A percentile compares a stretch with the other conserved stretches of the same genome.
These are phyloP conservation scores for Tenthredo notha DNA, from an alignment of 2,888 invertebrate species.

Conservation along the genomic window DNA sequence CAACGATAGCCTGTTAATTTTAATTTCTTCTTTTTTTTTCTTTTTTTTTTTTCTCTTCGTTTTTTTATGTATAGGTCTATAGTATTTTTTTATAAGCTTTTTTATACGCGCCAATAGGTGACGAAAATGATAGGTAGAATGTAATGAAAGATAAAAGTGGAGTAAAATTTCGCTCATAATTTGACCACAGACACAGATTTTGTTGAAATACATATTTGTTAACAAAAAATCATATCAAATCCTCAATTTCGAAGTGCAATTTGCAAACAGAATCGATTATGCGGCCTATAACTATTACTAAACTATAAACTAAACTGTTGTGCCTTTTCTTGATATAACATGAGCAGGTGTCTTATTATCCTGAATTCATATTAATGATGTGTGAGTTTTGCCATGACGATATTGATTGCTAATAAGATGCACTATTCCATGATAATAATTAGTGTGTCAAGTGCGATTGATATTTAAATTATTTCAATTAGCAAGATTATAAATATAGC, in stretches of 20 bases:
- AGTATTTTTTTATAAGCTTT: slow-evolving; percentile 50
- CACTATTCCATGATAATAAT: slow-evolving; percentile 7
- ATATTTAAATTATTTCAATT: slow-evolving; percentile 25
- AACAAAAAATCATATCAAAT: not conserved
- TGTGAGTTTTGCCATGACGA: not conserved
- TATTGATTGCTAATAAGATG: slow-evolving; percentile 6
- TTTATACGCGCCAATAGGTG: slow-evolving; percentile 36
- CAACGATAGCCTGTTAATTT: slow-evolving; percentile 37
- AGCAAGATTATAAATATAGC: not conserved
- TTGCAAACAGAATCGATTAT: slow-evolving; percentile 1
- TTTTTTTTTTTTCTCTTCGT: not conserved
- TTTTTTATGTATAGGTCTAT: slow-evolving; percentile 50
- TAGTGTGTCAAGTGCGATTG: slow-evolving; percentile 4
- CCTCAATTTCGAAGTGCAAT: slow-evolving; percentile 8
- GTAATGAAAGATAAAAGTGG: not conserved
- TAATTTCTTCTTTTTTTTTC: slow-evolving; percentile 18
- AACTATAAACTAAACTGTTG: not conserved
- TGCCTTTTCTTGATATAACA: not conserved
- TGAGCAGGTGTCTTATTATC: not conserved
- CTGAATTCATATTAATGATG: not conserved
- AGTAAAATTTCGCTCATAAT: slow-evolving; percentile 5
- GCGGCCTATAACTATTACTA: not conserved
- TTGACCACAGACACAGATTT: not conserved
- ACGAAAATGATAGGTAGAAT: slow-evolving; percentile 31
- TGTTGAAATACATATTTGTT: not conserved